Percentiles rank a stretch among this genome's conserved stretches.
phyloP scores from a whole-genome alignment of 2,888 invertebrate species.

The Anarsia innoxiella region DNA sequence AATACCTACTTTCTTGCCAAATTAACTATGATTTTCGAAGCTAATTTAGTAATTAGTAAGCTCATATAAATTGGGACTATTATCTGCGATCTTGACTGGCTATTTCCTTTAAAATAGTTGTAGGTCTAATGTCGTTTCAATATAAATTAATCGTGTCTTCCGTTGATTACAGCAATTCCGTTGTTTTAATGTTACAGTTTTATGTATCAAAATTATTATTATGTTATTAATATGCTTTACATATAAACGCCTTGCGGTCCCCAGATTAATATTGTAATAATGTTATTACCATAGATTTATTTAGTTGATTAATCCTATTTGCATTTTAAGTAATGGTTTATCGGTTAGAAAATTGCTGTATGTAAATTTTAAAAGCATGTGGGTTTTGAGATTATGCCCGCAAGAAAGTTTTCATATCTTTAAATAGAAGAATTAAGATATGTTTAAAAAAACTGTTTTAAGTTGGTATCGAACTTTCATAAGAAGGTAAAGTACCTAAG shows the following conservation, averaged over 20 bases:
- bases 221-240: slow-evolving; percentile 14
- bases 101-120: slow-evolving; percentile 29
- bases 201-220: slow-evolving; percentile 7
- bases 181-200: slow-evolving; percentile 16
- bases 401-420: too few relatives aligned
- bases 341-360: too few relatives aligned
- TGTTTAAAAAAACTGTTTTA: too few relatives aligned
- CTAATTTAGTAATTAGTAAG: too few relatives aligned
- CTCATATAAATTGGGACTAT: too few relatives aligned
- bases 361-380: too few relatives aligned
- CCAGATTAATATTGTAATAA: slow-evolving; percentile 3
- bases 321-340: slow-evolving; percentile 1
- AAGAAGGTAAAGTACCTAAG: too few relatives aligned
- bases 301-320: slow-evolving; percentile 7
- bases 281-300: slow-evolving; percentile 8
- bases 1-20: too few relatives aligned
- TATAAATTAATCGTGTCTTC: slow-evolving; percentile 23
- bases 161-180: slow-evolving; percentile 27
- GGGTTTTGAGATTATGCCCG: too few relatives aligned
- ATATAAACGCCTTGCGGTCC: slow-evolving; percentile 2
- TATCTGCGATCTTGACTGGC: slow-evolving; percentile 21
- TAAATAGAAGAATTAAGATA: too few relatives aligned
- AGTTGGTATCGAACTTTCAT: too few relatives aligned
- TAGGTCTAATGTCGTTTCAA: slow-evolving; percentile 25
- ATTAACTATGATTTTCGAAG: too few relatives aligned